Evolutionary conservation across 1,140 invertebrate genomes (phyloP), one percentile per base, ranked within the genome.

Genomic region (Macrobrachium nipponense): DNA sequence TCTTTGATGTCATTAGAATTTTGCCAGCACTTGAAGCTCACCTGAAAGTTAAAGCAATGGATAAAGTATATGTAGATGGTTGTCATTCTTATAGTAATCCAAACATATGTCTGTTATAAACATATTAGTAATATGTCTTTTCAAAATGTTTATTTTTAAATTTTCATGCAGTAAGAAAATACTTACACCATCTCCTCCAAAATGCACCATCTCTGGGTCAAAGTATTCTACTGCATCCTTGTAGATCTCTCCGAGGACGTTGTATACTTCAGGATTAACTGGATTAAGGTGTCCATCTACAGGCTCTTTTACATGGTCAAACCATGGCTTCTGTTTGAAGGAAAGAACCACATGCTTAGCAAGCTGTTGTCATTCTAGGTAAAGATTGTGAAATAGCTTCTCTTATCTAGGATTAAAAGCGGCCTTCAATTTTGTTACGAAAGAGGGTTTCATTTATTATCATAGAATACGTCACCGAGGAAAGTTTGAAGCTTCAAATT

Each of bases 141-240:
- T 51, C 51, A 51, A 10, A 51, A 51, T 10, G 8, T 51, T 51
- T 51, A 10, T 76, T 17, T 58, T 15, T 15, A n/a, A 75, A 75
- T 36, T 36, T 18, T 7, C 27, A n/a, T 59, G 5, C 64, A 62
- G 36, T 15, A 17, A 10, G 51, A 12, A 51, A 12, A 2, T 51
- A 82, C 86, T 87, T 62, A 96, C 95, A 90, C 97, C 96, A 89
- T 97, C 96, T 0, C 96, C 96, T 44, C 96, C 96, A 95, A 97
- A 96, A 89, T 97, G 96, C 90, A 97, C 97, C 0, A 97, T 84
- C 27, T 89, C 89, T 11, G 89, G 82, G 18, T 88, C 80, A 75
- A 89, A 89, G 51, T 81, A 81, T 18, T 89, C 86, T 14, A 87
- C 43, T 27, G 88, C 70, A 44, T 89, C 88, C 43, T 64, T 82